Evolutionary conservation across 2,113 vertebrate genomes (phyloP), one percentile per base, ranked within the genome.

Genomic region (Protobothrops mucrosquamatus): DNA sequence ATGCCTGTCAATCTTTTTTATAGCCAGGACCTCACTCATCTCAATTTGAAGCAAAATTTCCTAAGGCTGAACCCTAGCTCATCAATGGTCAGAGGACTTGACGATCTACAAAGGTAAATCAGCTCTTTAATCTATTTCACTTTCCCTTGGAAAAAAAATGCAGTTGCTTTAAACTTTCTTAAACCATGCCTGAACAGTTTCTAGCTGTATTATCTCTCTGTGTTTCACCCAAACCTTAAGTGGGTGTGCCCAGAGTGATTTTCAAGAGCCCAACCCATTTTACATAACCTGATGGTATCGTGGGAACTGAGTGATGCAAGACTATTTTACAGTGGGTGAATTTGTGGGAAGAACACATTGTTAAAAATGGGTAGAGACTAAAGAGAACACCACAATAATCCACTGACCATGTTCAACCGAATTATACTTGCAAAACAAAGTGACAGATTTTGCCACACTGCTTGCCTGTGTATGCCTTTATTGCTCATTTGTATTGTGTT

Each of bases 21-120:
- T 96, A 99, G 99, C 97, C 99, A 99, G 95, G 99, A 99, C 97
- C 98, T 99, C 95, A 99, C 99, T 94, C 99, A 99, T 97, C 99
- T 99, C 96, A 99, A 99, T 96, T 98, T 99, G 95, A 99, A 99
- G 97, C 99, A 99, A 95, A 99, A 99, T 97, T 99, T 99, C 95
- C 97, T 99, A 95, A 96, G 97, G 95, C 96, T 97, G 74, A 97
- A 93, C 56, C 96, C 97, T 39, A 95, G 93, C 88, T 96, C 97
- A 6, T 97, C 98, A 2, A 95, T 98, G 88, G 98, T 98, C 94
- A 97, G 98, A 95, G 98, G 98, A 0, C 98, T 99, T 93, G 97
- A 96, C 91, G 99, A 99, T 91, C 98, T 99, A 92, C 99, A 99
- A 96, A 99, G 99, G 99, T 99, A 98, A 98, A 92, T 39, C 3